Evolutionary conservation across 2,888 invertebrate species (phyloP).

Genomic region (Spisula solida): DNA sequence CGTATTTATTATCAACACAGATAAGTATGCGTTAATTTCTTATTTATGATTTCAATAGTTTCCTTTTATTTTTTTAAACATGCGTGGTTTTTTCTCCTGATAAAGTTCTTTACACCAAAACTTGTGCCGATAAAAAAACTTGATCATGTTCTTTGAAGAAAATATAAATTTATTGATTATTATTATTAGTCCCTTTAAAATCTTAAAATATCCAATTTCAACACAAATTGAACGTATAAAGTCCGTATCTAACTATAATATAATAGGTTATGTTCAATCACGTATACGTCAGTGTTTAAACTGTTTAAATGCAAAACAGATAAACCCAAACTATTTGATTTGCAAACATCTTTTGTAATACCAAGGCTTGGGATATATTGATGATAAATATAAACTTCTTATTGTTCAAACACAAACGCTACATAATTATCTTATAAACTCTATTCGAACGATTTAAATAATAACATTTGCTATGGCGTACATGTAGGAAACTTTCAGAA

Average conservation of each 20-base stretch:
- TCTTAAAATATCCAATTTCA: not conserved
- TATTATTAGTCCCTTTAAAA: not conserved
- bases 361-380: not conserved
- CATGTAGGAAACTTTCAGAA: not conserved
- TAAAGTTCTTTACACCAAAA: no score
- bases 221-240: not conserved
- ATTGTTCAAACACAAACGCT: not conserved
- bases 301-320: not conserved
- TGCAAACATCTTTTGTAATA: slow-evolving; percentile 9
- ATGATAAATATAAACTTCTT: not conserved
- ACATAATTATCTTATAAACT: not conserved
- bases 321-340: not conserved
- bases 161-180: not conserved
- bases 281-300: not conserved
- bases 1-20: not conserved
- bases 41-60: not conserved
- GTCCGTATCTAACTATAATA: not conserved
- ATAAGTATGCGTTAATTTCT: not conserved
- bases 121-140: not conserved
- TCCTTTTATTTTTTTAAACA: not conserved
- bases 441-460: slow-evolving; percentile 8
- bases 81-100: no score
- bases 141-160: not conserved
- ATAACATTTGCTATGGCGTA: not conserved
- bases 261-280: not conserved